phyloP scores from a whole-genome alignment of 2,797 vertebrate genomes.

The Psittacula echo region DNA sequence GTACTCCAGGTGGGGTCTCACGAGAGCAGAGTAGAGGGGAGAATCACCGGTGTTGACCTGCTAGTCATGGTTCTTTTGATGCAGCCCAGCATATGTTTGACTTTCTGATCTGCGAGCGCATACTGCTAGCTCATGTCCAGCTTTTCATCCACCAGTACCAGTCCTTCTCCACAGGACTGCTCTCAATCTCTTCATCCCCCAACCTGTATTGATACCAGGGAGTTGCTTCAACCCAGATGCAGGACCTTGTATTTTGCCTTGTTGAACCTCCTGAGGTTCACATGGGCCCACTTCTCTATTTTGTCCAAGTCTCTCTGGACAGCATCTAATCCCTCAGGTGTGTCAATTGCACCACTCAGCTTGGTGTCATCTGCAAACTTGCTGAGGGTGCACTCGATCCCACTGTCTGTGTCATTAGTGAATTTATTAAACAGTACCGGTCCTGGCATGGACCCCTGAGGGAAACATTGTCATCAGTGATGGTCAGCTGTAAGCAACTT shows the following conservation, averaged over 20 bases:
- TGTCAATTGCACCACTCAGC: background rate
- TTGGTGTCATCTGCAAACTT: background rate
- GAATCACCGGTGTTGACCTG: background rate
- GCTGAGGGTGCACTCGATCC: background rate
- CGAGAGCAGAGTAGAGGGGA: background rate
- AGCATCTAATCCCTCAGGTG: background rate
- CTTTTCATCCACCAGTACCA: background rate
- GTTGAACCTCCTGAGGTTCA: background rate
- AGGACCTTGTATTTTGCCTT: background rate
- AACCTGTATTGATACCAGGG: accelerated
- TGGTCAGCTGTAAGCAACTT: background rate
- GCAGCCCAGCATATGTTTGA: accelerated
- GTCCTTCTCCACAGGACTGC: background rate
- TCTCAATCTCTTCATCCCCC: background rate
- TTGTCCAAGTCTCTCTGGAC: background rate
- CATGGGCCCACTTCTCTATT: background rate
- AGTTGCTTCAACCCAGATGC: background rate
- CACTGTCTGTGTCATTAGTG: background rate
- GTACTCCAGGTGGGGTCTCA: background rate
- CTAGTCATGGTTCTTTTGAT: accelerated
- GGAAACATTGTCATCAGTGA: background rate
- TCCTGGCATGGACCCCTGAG: background rate
- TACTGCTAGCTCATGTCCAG: background rate
- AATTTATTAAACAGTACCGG: background rate
- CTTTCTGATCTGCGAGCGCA: accelerated